A percentile compares a stretch with the other conserved stretches of the same genome.
Conservation (phyloP, 2,888 invertebrate genomes). For the Chloroclystis v-ata region DNA sequence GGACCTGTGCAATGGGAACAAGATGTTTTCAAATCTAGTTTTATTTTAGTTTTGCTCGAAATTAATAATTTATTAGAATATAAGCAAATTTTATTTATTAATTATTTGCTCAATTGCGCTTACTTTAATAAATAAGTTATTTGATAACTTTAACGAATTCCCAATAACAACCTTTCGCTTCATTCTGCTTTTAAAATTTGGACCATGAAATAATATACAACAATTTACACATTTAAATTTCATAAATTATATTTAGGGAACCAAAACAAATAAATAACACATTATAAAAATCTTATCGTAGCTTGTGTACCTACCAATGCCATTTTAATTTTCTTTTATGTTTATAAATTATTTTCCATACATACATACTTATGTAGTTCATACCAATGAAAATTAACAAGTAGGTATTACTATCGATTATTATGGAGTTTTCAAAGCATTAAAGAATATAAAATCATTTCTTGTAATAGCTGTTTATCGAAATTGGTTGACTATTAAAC, state of each 20-base stretch:
- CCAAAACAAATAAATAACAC: neutral
- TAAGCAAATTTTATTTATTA: neutral
- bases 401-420: too few species aligned
- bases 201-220: conserved; percentile 12
- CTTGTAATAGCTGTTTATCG: neutral
- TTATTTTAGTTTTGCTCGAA: neutral
- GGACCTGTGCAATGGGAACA: conserved; percentile 64
- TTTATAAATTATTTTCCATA: neutral
- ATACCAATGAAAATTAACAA: too few species aligned
- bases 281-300: neutral
- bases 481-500: conserved; percentile 25
- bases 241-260: neutral
- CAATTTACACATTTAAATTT: conserved; percentile 2
- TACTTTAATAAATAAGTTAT: too few species aligned
- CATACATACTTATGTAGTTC: too few species aligned
- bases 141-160: neutral
- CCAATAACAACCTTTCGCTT: neutral
- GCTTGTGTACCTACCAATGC: neutral
- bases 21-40: conserved; percentile 35
- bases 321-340: neutral
- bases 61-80: neutral
- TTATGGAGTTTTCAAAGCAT: too few species aligned
- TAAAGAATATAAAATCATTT: too few species aligned
- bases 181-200: conserved; percentile 3
- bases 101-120: neutral